These are phyloP conservation scores for Cirrhinus molitorella DNA, from an alignment of 2,797 vertebrate genomes.

Conservation along the genomic window DNA sequence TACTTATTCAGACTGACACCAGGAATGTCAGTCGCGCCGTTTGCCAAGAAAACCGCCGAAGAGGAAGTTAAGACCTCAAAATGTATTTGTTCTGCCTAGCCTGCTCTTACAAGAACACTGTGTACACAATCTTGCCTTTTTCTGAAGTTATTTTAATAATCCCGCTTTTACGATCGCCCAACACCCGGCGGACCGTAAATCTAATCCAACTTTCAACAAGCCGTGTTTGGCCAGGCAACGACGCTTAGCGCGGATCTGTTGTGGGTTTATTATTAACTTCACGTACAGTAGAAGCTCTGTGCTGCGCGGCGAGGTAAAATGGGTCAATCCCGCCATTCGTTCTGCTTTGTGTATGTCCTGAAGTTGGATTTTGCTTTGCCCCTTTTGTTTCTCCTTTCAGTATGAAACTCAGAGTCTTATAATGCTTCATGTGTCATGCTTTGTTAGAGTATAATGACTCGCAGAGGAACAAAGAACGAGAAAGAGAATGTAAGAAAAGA, in stretches of 20 bases:
- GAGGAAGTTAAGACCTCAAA: conserved; percentile 71
- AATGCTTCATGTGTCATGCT: conserved; percentile 67
- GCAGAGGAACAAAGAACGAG: conserved; percentile 58
- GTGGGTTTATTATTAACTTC: conserved; percentile 78
- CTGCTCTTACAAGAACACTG: conserved; percentile 61
- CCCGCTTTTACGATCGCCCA: conserved; percentile 67
- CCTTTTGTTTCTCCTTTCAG: conserved; percentile 64
- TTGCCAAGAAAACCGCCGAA: conserved; percentile 65
- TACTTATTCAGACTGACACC: conserved; percentile 43
- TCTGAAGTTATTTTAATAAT: conserved; percentile 70
- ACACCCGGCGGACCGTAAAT: conserved; percentile 70
- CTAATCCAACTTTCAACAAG: conserved; percentile 80
- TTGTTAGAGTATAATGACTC: conserved; percentile 55
- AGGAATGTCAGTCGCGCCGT: conserved; percentile 54
- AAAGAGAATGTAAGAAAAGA: conserved; percentile 54
- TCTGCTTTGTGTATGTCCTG: conserved; percentile 62
- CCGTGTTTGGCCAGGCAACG: conserved; percentile 73
- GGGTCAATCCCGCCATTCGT: conserved; percentile 65
- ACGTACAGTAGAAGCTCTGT: conserved; percentile 59
- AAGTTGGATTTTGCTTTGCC: conserved; percentile 55
- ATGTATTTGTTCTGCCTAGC: conserved; percentile 70
- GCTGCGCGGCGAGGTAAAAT: conserved; percentile 29
- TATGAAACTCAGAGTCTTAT: conserved; percentile 59
- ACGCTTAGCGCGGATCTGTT: conserved; percentile 67
- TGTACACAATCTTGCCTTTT: conserved; percentile 66